Evolutionary conservation across 2,113 vertebrate genomes (phyloP).

Genomic region (Silurus asotus): DNA sequence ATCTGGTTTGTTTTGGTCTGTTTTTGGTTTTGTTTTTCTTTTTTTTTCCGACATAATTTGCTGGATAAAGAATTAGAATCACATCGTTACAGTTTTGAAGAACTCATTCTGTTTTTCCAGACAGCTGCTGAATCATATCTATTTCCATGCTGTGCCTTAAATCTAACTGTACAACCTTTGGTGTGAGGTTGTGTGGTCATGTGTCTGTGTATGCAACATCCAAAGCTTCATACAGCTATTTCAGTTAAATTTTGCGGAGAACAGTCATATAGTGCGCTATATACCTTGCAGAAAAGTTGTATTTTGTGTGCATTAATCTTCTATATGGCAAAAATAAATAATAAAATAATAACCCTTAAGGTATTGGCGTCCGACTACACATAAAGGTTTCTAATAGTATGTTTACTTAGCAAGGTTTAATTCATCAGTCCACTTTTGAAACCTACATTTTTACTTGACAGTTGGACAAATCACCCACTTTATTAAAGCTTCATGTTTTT

Average conservation of each 20-base stretch:
- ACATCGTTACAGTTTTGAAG: slow-evolving; percentile 1
- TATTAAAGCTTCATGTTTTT: background rate
- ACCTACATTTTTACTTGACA: background rate
- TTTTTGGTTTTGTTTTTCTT: background rate
- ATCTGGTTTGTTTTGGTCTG: slow-evolving; percentile 18
- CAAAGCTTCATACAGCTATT: slow-evolving; percentile 41
- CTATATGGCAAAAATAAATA: background rate
- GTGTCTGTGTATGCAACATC: slow-evolving; percentile 40
- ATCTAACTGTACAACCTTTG: background rate
- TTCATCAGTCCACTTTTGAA: background rate
- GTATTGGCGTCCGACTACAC: background rate
- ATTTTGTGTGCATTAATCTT: slow-evolving; percentile 19
- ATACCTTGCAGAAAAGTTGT: slow-evolving; percentile 27
- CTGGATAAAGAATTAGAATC: slow-evolving; percentile 22
- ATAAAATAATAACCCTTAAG: background rate
- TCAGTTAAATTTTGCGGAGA: background rate
- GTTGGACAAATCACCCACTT: background rate
- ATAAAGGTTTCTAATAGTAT: background rate
- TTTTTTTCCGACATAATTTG: slow-evolving; percentile 15
- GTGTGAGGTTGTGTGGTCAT: background rate
- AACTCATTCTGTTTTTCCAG: slow-evolving; percentile 7
- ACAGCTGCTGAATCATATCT: slow-evolving; percentile 26
- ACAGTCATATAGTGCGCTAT: background rate
- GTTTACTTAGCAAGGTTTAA: background rate
- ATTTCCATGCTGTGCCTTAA: slow-evolving; percentile 52